Evolutionary conservation across 37 sponge, comb jelly and placozoan species (phyloP), one percentile per base, ranked within the genome.

Genomic region (Dysidea cf. avara): DNA sequence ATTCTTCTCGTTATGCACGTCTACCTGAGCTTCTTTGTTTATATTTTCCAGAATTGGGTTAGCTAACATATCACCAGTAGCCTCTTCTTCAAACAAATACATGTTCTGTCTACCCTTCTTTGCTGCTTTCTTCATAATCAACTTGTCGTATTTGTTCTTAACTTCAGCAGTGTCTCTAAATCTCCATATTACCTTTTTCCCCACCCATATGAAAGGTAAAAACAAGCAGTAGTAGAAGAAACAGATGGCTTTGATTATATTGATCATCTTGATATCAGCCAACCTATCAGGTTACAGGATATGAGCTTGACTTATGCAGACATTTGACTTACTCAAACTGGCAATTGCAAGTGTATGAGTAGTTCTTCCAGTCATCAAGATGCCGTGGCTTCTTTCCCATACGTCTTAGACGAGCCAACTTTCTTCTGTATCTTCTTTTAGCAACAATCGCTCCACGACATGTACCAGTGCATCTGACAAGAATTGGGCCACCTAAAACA

Each of bases 161-260:
- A 38, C 61, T 38, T 82, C 43, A 2, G 14, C 78, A 18, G 81
- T 77, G 53, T 81, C 86, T n/a, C 33, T 64, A 37, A 81, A 81
- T 39, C 72, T 28, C 82, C 86, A 66, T 34, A 76, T 35, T 13
- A 81, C 56, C 59, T 76, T 80, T 56, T 65, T 80, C 1, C 91
- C 91, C 38, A 90, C 67, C 82, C 64, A 56, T 34, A 90, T 61
- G 57, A 73, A 85, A 0, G 91, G 91, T 5, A 90, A 61, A 28
- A 90, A 67, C 32, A 67, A 68, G 34, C 83, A 81, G 78, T 76
- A 90, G 68, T 84, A 90, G 67, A 90, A 90, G 78, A 90, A 90
- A 60, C 75, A 84, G 12, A 90, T 25, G 21, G 91, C 55, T 38
- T 75, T 81, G 26, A 90, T 29, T 0, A 90, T 21, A 1, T 63